Evolutionary conservation across 2,888 invertebrate species (phyloP).

Genomic region (Apamea anceps): DNA sequence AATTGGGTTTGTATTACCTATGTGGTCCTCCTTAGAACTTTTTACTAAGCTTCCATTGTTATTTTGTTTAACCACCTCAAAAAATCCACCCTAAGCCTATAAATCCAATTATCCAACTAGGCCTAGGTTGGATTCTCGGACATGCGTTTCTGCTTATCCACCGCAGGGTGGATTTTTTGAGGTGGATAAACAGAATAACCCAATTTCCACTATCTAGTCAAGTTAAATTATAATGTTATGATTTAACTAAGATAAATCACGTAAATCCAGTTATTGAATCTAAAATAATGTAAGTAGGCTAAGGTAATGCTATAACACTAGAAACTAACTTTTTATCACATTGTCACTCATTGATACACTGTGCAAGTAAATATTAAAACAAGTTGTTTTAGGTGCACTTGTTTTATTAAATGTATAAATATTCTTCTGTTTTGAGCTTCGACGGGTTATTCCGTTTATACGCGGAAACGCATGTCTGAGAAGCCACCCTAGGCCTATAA

Average conservation of each 20-base stretch:
- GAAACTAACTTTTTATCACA: neutral
- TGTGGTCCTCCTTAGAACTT: neutral
- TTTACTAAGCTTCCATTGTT: neutral
- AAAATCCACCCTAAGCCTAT: neutral
- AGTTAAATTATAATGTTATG: neutral
- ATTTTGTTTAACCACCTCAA: neutral
- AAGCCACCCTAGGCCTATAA: neutral
- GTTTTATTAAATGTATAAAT: neutral
- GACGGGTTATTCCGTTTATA: neutral
- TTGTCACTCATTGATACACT: constrained; percentile 13
- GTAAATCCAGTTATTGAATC: neutral
- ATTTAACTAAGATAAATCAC: neutral
- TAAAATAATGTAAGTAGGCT: constrained; percentile 4
- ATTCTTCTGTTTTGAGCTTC: neutral
- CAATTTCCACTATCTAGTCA: constrained; percentile 4
- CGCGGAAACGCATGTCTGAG: too few species aligned
- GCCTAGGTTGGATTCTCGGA: too few species aligned
- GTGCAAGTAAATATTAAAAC: constrained; percentile 31
- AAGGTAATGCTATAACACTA: constrained; percentile 2
- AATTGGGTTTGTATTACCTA: neutral
- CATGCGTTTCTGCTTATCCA: too few species aligned
- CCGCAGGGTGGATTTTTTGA: too few species aligned
- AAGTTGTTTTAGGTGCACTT: neutral
- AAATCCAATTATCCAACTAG: too few species aligned
- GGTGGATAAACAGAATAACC: neutral